phyloP scores from a whole-genome alignment of 2,113 vertebrate genomes.

The Myiozetetes cayanensis region DNA sequence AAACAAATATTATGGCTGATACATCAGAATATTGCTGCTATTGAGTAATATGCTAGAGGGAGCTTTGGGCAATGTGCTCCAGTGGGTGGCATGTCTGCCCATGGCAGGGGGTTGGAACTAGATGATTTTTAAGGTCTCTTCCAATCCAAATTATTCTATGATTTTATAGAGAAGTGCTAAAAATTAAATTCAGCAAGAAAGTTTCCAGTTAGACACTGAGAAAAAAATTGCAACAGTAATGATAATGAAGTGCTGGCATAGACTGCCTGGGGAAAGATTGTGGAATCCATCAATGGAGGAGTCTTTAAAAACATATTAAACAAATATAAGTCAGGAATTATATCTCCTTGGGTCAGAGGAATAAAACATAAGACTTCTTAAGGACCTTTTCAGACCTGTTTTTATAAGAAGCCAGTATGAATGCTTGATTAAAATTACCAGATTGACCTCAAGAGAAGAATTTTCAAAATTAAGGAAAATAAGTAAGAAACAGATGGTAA shows the following conservation, averaged over 20 bases:
- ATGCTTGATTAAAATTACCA: neutral
- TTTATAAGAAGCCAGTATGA: neutral
- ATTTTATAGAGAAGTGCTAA: neutral
- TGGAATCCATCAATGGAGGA: neutral
- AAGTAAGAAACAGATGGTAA: constrained; percentile 5
- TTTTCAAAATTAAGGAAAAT: neutral
- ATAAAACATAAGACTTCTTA: neutral
- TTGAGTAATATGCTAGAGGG: neutral
- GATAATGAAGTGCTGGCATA: neutral
- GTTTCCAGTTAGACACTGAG: neutral
- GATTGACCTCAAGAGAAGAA: neutral
- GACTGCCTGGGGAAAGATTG: neutral
- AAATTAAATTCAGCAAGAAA: neutral
- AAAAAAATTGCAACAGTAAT: neutral
- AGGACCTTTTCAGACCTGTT: neutral
- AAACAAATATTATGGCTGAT: neutral
- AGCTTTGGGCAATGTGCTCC: neutral
- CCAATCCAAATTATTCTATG: neutral
- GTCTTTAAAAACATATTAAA: neutral
- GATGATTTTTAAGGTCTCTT: neutral
- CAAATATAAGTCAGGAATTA: neutral
- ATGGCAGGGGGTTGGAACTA: neutral
- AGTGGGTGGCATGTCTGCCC: neutral
- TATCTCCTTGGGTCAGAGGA: neutral
- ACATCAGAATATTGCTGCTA: neutral